phyloP scores from a whole-genome alignment of 2,888 invertebrate species.

The Harpalus rufipes region DNA sequence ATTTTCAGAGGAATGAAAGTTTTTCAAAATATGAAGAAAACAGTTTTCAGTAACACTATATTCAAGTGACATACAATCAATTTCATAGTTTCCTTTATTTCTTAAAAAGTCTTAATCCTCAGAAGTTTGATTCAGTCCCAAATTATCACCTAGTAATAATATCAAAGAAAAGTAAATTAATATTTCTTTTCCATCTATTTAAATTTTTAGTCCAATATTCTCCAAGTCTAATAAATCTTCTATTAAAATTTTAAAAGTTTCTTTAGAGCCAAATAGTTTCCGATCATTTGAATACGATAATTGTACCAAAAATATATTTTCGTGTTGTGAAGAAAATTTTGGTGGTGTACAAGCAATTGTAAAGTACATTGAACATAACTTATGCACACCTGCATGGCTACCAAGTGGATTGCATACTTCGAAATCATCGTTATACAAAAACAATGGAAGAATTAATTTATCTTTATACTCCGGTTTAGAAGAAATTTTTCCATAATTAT shows the following conservation, averaged over 20 bases:
- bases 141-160: constrained; percentile 3
- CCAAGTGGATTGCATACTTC: constrained; percentile 16
- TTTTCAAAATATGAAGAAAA: no score
- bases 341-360: not conserved
- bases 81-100: not conserved
- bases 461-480: constrained; percentile 9
- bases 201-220: not conserved
- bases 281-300: not conserved
- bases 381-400: not conserved
- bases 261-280: not conserved
- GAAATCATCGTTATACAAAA: not conserved
- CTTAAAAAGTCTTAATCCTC: not conserved
- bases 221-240: not conserved
- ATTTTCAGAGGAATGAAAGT: no score
- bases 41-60: no score
- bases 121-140: constrained; percentile 6
- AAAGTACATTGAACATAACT: not conserved
- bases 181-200: not conserved
- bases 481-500: not conserved
- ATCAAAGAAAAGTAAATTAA: not conserved
- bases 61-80: no score
- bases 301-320: constrained; percentile 2
- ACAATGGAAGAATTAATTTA: not conserved
- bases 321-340: not conserved
- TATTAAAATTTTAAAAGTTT: not conserved